These are phyloP conservation scores for Macrotus californicus DNA, from an alignment of 2,113 vertebrate species.

Conservation along the genomic window DNA sequence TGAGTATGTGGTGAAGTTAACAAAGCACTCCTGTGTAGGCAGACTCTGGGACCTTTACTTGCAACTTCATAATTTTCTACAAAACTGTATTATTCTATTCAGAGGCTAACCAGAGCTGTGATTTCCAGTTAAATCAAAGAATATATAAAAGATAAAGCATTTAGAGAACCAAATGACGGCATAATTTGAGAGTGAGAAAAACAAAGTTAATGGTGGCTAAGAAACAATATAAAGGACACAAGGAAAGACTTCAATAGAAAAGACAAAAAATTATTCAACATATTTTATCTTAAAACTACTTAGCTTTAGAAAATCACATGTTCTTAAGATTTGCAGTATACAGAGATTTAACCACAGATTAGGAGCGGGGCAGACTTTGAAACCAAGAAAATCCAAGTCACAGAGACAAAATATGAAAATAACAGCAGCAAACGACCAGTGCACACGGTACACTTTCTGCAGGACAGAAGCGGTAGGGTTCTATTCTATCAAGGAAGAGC, in stretches of 20 bases:
- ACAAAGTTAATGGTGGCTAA: not conserved
- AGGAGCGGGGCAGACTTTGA: not conserved
- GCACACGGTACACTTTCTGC: not conserved
- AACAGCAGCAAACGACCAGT: not conserved
- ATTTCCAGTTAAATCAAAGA: slow-evolving; percentile 35
- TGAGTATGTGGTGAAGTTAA: not conserved
- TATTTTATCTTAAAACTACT: not conserved
- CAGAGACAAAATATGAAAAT: slow-evolving; percentile 5
- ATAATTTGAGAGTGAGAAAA: slow-evolving; percentile 26
- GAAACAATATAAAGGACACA: slow-evolving; percentile 10
- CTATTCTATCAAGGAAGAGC: not conserved
- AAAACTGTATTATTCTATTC: slow-evolving; percentile 21
- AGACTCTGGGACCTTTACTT: slow-evolving; percentile 12
- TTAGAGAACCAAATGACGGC: slow-evolving; percentile 7
- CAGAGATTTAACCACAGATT: too few species aligned
- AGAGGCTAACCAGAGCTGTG: not conserved
- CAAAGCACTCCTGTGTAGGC: not conserved
- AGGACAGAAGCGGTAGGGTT: not conserved
- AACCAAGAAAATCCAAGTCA: not conserved
- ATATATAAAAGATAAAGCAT: not conserved
- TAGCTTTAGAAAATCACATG: too few species aligned
- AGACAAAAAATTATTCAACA: not conserved
- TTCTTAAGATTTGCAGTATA: too few species aligned
- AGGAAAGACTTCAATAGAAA: slow-evolving; percentile 12
- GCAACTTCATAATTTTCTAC: not conserved